Evolutionary conservation across 2,888 invertebrate genomes (phyloP), one percentile per base, ranked within the genome.

Genomic region (Drosophila ustulata): DNA sequence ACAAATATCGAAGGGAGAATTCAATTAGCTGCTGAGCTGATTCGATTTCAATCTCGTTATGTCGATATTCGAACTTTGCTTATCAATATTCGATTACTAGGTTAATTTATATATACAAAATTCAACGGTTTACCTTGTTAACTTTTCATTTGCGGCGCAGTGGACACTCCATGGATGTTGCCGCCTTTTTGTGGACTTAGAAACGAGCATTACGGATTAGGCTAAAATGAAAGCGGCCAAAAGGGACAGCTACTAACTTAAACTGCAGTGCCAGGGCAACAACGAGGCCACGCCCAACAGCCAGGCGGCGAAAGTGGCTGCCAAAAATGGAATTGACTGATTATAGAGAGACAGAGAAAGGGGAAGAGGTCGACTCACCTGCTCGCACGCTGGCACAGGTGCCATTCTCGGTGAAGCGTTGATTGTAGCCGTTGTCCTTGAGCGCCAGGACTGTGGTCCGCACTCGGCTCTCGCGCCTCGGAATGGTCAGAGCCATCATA

Each of bases 371-470:
- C 5, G 0, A 37, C 66, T 64, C 37, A 85, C 87, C 88, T 73
- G 75, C 71, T 30, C 59, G 57, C 32, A 57, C 77, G 9, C 52
- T 78, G 58, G 78, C 71, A 66, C 78, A 75, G 76, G 57, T 68
- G 52, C 88, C 83, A 52, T 82, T 83, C 65, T 90, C 91, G 55
- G 91, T 89, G 65, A 92, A 86, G 34, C 92, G 90, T 80, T 92
- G 92, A 84, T 92, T 92, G 75, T 83, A 89, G 73, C 92, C 90
- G 66, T 90, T 91, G 66, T 92, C 91, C 69, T 89, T 89, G 37
- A 90, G 80, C 58, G 92, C 91, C 72, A 91, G 80, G 58, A 92
- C 90, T 53, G 89, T 90, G 71, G 91, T 90, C 57, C 89, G 89
- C 47, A 90, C 85, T 37, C 81, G 86, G 46, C 83, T 89, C 71